These are phyloP conservation scores for Hirudinaria manillensis DNA, from an alignment of 2,888 invertebrate genomes.

Conservation along the genomic window DNA sequence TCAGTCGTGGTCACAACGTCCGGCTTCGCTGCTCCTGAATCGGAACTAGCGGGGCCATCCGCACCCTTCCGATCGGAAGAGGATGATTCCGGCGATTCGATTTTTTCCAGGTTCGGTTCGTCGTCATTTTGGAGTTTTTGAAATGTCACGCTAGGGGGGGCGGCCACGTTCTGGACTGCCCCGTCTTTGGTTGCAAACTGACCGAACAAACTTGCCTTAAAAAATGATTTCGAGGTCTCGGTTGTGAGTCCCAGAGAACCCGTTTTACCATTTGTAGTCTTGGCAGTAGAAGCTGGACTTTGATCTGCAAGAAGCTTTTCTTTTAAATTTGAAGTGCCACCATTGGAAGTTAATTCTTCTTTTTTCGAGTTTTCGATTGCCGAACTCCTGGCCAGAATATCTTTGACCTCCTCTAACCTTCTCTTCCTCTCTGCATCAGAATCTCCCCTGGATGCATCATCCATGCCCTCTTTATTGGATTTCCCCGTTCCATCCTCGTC, in stretches of 20 bases:
- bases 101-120: background rate
- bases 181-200: conserved; percentile 12
- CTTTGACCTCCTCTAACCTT: conserved; percentile 1
- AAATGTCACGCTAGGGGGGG: background rate
- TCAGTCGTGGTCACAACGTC: background rate
- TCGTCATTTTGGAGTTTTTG: conserved; percentile 10
- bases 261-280: background rate
- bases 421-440: background rate
- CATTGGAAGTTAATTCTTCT: background rate
- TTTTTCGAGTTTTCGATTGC: background rate
- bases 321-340: background rate
- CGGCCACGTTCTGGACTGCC: background rate
- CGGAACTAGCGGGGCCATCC: background rate
- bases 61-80: background rate
- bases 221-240: background rate
- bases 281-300: background rate
- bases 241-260: background rate
- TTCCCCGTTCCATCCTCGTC: conserved; percentile 5
- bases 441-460: background rate
- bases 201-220: conserved; percentile 16
- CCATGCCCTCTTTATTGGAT: background rate
- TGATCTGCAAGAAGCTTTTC: background rate
- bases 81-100: background rate
- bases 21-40: background rate
- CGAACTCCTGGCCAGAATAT: background rate